These are phyloP conservation scores for Lepidotrigona ventralis DNA, from an alignment of 1,140 invertebrate species.

Conservation along the genomic window DNA sequence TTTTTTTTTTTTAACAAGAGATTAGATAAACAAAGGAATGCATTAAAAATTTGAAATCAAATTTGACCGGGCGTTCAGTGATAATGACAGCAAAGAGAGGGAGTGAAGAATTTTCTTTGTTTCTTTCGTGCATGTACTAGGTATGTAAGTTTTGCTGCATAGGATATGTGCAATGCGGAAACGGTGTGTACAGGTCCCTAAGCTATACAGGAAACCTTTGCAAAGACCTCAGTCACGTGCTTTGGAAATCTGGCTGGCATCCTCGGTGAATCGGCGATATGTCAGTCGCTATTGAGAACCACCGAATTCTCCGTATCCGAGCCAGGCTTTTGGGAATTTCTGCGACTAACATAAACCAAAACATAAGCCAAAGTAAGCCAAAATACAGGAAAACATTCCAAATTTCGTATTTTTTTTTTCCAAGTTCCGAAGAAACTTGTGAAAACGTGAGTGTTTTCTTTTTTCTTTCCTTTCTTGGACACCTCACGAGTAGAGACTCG, in stretches of 20 bases:
- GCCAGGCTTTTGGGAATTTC: not conserved
- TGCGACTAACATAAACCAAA: too few species aligned
- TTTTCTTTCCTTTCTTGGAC: too few species aligned
- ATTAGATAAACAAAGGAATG: too few species aligned
- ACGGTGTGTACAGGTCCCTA: not conserved
- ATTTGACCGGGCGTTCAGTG: not conserved
- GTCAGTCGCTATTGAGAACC: slow-evolving; percentile 2
- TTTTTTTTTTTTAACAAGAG: too few species aligned
- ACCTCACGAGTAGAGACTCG: too few species aligned
- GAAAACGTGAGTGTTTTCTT: not conserved
- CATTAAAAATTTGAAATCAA: too few species aligned
- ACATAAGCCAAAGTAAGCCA: not conserved
- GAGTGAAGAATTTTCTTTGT: not conserved
- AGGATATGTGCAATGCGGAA: slow-evolving; percentile 16
- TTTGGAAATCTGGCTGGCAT: slow-evolving; percentile 16
- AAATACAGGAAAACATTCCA: not conserved
- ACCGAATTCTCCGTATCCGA: not conserved
- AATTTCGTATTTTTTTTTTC: not conserved
- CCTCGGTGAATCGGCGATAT: slow-evolving; percentile 5
- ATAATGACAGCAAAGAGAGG: not conserved
- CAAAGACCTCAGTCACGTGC: slow-evolving; percentile 8
- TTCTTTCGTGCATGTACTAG: not conserved
- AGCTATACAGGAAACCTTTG: not conserved
- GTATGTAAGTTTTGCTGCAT: not conserved
- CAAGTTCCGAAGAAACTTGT: too few species aligned